These are phyloP conservation scores for Rostratula benghalensis DNA, from an alignment of 2,113 vertebrate species.

Conservation along the genomic window DNA sequence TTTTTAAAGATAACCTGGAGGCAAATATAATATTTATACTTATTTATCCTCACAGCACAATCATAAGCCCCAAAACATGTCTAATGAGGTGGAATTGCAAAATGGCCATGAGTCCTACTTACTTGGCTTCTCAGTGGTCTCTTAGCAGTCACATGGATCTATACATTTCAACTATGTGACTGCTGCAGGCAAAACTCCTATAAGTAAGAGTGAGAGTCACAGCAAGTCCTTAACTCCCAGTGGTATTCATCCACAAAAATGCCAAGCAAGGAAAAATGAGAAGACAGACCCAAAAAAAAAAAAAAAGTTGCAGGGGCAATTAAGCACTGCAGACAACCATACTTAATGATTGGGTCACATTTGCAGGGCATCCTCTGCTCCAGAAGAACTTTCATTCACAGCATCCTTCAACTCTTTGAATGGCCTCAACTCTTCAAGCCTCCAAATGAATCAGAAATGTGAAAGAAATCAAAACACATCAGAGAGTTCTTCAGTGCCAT, in stretches of 20 bases:
- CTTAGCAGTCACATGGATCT: conserved; percentile 75
- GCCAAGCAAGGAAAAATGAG: conserved; percentile 71
- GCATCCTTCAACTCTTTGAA: neutral
- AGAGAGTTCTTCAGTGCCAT: neutral
- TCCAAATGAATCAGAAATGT: neutral
- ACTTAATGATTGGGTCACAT: neutral
- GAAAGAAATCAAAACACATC: neutral
- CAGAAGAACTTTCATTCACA: neutral
- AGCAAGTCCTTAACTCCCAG: conserved; percentile 68
- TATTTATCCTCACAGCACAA: conserved; percentile 84
- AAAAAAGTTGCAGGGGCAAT: conserved; percentile 28
- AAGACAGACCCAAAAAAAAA: neutral
- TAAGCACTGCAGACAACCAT: neutral
- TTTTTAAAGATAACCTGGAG: conserved; percentile 88
- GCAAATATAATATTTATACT: conserved; percentile 91
- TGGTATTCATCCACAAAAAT: conserved; percentile 68
- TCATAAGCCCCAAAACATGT: conserved; percentile 80
- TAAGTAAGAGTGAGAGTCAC: conserved; percentile 65
- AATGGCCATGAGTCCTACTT: conserved; percentile 76
- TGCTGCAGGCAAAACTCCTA: conserved; percentile 81
- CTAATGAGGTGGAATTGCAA: conserved; percentile 86
- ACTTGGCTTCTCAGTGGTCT: conserved; percentile 72
- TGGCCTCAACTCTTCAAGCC: neutral
- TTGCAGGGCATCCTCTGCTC: neutral
- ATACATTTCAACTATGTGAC: conserved; percentile 78